Conservation (phyloP, 2,113 vertebrate species). For the Burhinus oedicnemus region DNA sequence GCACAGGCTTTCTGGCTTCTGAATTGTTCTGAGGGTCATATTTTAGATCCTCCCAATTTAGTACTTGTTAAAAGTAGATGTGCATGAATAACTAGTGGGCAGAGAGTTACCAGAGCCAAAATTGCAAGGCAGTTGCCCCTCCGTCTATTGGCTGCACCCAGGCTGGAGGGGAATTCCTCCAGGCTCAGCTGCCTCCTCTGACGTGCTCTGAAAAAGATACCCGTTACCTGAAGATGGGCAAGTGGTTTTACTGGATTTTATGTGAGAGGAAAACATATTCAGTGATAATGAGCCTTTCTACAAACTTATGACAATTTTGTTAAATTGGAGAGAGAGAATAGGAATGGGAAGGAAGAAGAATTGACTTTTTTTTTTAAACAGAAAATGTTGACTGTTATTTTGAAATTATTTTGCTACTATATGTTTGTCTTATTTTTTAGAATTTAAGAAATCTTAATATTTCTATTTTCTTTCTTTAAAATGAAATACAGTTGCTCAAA, state of each 20-base stretch:
- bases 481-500: not conserved
- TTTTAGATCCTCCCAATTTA: not conserved
- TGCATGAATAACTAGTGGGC: not conserved
- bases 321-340: not conserved
- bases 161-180: not conserved
- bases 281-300: not conserved
- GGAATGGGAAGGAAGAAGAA: not conserved
- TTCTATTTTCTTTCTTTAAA: not conserved
- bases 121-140: not conserved
- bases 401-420: not conserved
- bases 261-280: not conserved
- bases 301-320: not conserved
- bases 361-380: not conserved
- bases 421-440: not conserved
- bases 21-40: not conserved
- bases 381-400: not conserved
- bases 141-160: not conserved
- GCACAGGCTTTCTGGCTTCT: not conserved
- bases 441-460: not conserved
- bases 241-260: not conserved
- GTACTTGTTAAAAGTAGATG: not conserved
- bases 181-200: not conserved
- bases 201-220: not conserved
- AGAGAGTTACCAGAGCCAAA: not conserved
- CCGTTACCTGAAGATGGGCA: not conserved